These are phyloP conservation scores for Trichonephila inaurata DNA, from an alignment of 1,140 invertebrate species.

Conservation along the genomic window DNA sequence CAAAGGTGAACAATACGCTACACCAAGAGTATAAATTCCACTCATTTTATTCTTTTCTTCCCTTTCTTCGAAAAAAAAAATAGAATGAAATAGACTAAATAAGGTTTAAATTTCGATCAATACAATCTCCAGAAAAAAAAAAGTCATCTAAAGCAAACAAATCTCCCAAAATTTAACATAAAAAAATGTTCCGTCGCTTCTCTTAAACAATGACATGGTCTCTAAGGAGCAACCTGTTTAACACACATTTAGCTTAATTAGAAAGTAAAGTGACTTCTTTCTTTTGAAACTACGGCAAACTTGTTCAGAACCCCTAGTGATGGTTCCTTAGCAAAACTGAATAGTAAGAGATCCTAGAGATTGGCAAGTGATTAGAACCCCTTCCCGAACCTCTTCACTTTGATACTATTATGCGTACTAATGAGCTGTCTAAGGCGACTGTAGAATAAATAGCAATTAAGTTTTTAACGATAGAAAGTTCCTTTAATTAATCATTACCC, in stretches of 20 bases:
- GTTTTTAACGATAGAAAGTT: constrained; percentile 61
- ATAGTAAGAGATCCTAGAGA: constrained; percentile 61
- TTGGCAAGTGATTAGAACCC: constrained; percentile 59
- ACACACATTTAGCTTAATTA: constrained; percentile 67
- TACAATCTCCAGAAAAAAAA: not conserved
- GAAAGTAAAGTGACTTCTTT: constrained; percentile 59
- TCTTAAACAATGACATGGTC: constrained; percentile 23
- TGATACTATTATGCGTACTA: constrained; percentile 49
- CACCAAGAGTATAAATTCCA: too few relatives aligned
- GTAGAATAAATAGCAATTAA: constrained; percentile 70
- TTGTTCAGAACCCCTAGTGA: constrained; percentile 21
- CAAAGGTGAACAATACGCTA: too few relatives aligned
- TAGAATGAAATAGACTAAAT: too few relatives aligned
- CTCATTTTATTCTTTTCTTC: too few relatives aligned
- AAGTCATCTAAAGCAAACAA: not conserved
- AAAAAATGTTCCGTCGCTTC: not conserved
- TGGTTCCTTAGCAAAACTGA: constrained; percentile 58
- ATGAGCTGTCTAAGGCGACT: constrained; percentile 65
- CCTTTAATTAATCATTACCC: constrained; percentile 70
- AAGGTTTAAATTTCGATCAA: not conserved
- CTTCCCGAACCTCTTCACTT: constrained; percentile 49
- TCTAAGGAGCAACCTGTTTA: constrained; percentile 62
- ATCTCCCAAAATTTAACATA: not conserved
- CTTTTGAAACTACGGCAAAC: constrained; percentile 23
- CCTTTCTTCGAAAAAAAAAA: too few relatives aligned